These are phyloP conservation scores for Scomber colias DNA, from an alignment of 2,113 vertebrate species.

Conservation along the genomic window DNA sequence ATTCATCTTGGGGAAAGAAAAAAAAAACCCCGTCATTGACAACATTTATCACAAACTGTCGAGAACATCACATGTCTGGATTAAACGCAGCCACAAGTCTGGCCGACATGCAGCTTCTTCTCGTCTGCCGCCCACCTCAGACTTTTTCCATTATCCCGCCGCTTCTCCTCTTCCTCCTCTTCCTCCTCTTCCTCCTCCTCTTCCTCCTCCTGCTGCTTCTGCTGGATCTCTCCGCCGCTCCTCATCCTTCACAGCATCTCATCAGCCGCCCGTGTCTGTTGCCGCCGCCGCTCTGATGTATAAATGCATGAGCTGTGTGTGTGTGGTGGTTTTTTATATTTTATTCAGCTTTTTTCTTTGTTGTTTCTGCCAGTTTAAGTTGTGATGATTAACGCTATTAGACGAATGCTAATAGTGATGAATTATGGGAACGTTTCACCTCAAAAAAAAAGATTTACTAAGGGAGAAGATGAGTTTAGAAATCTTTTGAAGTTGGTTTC, in stretches of 20 bases:
- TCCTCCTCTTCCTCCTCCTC: too few species aligned
- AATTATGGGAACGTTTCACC: neutral
- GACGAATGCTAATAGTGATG: conserved; percentile 4
- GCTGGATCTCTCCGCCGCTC: conserved; percentile 17
- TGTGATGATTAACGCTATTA: neutral
- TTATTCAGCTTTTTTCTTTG: neutral
- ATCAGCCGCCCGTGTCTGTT: conserved; percentile 32
- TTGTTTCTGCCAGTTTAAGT: neutral
- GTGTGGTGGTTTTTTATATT: neutral
- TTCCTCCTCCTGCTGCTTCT: neutral
- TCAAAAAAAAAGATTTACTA: too few species aligned
- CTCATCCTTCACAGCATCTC: conserved; percentile 48
- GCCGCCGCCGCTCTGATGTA: conserved; percentile 34
- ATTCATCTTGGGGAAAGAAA: neutral
- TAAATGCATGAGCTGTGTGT: conserved; percentile 56
- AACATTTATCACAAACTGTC: neutral
- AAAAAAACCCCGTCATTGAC: neutral
- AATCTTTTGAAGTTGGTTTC: neutral
- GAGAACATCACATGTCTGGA: neutral
- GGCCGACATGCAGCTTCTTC: conserved; percentile 13
- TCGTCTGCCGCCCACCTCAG: conserved; percentile 7
- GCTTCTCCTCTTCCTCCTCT: too few species aligned
- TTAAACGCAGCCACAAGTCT: neutral
- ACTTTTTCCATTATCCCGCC: neutral
- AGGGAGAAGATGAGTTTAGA: neutral